Evolutionary conservation across 2,797 vertebrate species (phyloP).

Genomic region (Onychomys arenicola): DNA sequence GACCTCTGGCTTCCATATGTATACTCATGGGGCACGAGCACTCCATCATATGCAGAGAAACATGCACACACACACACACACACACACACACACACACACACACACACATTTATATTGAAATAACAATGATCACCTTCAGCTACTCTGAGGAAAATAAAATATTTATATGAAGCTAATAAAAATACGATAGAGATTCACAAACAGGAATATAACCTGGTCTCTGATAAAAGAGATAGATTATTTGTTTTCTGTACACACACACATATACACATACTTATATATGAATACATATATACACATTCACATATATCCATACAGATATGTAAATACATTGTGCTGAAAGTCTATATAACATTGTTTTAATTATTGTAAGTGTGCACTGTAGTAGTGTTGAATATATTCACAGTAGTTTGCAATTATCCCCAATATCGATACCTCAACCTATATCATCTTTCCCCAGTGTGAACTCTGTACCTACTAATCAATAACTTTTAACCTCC

Average conservation of each 20-base stretch:
- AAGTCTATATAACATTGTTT: not conserved
- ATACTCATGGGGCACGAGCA: too few relatives aligned
- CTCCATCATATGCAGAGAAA: not conserved
- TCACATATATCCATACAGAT: not conserved
- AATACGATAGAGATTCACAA: not conserved
- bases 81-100: not conserved
- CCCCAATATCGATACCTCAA: not conserved
- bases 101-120: not conserved
- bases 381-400: not conserved
- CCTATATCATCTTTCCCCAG: not conserved
- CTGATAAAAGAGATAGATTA: not conserved
- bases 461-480: not conserved
- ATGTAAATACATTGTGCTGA: not conserved
- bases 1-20: not conserved
- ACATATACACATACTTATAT: not conserved
- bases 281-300: not conserved
- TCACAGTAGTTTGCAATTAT: not conserved
- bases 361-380: not conserved
- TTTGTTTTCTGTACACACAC: not conserved
- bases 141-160: not conserved
- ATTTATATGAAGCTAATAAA: not conserved
- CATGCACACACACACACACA: not conserved
- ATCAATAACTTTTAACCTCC: not conserved
- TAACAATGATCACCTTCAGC: not conserved
- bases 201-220: not conserved